Conservation (phyloP, 1,140 invertebrate species). For the Trichonephila clavipes region DNA sequence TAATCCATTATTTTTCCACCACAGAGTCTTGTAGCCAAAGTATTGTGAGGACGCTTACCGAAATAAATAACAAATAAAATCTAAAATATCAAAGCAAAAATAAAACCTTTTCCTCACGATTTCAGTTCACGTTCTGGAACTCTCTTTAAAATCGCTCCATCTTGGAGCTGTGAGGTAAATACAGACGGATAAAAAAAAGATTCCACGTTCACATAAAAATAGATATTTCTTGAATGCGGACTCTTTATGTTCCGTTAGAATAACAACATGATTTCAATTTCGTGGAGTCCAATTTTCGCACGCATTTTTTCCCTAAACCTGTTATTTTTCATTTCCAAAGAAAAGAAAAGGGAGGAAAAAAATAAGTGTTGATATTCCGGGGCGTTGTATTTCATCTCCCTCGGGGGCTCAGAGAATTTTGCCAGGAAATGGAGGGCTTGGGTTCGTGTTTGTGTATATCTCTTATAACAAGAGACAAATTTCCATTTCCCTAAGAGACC, state of each 20-base stretch:
- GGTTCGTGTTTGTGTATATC: conserved; percentile 21
- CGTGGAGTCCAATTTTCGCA: conserved; percentile 46
- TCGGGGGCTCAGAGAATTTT: conserved; percentile 18
- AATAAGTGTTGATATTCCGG: conserved; percentile 20
- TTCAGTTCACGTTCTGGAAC: neutral
- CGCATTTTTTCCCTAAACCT: conserved; percentile 42
- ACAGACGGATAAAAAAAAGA: neutral
- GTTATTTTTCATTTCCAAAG: conserved; percentile 47
- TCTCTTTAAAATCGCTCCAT: neutral
- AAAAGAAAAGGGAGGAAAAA: neutral
- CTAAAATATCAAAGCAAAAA: neutral
- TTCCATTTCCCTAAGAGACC: conserved; percentile 49
- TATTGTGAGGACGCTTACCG: too few species aligned
- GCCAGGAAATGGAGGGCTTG: conserved; percentile 22
- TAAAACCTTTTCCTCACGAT: neutral
- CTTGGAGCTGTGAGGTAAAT: neutral
- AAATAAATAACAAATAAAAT: neutral
- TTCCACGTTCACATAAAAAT: conserved; percentile 37
- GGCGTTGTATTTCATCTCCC: conserved; percentile 25
- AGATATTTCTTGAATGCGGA: conserved; percentile 4
- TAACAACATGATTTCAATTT: conserved; percentile 66
- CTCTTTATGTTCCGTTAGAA: conserved; percentile 54
- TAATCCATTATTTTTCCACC: too few species aligned
- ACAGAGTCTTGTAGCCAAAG: too few species aligned
- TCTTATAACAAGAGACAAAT: conserved; percentile 51